phyloP scores from a whole-genome alignment of 2,888 invertebrate genomes.

The Belgica antarctica region DNA sequence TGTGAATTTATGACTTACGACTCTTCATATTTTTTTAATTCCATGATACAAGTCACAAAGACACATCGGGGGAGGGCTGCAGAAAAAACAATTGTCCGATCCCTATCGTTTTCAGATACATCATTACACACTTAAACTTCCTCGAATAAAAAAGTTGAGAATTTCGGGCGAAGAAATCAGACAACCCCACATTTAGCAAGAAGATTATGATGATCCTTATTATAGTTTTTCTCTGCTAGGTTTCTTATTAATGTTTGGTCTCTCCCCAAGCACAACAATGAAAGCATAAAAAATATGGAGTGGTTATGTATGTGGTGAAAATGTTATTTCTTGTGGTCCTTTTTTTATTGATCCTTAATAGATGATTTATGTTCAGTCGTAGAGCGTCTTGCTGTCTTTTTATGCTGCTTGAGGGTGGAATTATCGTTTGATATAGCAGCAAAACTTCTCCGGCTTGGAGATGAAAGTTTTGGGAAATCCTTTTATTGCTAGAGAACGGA shows the following conservation, averaged over 20 bases:
- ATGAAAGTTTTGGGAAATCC: neutral
- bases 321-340: constrained; percentile 43
- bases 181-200: constrained; percentile 37
- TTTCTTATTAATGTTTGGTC: constrained; percentile 24
- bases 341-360: constrained; percentile 44
- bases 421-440: neutral
- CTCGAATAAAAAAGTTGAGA: neutral
- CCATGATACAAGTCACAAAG: neutral
- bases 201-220: constrained; percentile 42
- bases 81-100: constrained; percentile 22
- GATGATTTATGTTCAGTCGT: constrained; percentile 42
- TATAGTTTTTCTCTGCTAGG: constrained; percentile 39
- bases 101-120: constrained; percentile 37
- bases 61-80: neutral
- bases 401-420: constrained; percentile 40
- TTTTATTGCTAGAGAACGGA: neutral
- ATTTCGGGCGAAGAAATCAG: constrained; percentile 17
- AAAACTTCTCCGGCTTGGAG: no score
- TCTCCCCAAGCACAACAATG: neutral
- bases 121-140: constrained; percentile 13
- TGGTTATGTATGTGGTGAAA: no score
- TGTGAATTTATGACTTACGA: constrained; percentile 29
- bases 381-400: constrained; percentile 30
- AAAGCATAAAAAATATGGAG: constrained; percentile 33
- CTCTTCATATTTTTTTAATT: constrained; percentile 22